Percentiles rank a stretch among this genome's conserved stretches.
These are phyloP conservation scores for Verasper variegatus DNA, from an alignment of 2,113 vertebrate genomes.

Conservation along the genomic window DNA sequence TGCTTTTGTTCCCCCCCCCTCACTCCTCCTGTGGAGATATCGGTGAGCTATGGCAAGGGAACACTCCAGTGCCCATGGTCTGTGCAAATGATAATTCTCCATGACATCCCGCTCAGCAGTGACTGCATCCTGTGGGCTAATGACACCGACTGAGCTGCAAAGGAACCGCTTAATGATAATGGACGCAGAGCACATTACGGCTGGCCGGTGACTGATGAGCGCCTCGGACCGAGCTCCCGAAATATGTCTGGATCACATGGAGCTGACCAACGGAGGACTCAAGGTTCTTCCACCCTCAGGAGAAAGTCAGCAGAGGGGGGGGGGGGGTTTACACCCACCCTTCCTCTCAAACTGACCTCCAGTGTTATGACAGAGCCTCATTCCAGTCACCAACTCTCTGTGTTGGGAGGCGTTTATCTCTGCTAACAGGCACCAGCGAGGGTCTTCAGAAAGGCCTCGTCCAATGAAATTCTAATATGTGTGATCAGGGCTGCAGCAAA, in stretches of 20 bases:
- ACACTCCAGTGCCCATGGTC: constrained; percentile 56
- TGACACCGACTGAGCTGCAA: constrained; percentile 62
- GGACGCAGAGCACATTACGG: constrained; percentile 46
- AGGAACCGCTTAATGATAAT: constrained; percentile 63
- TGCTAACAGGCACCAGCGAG: neutral
- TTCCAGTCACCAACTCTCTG: neutral
- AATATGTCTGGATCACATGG: constrained; percentile 31
- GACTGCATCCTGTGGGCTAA: constrained; percentile 72
- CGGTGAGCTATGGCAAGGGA: constrained; percentile 35
- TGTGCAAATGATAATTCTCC: constrained; percentile 70
- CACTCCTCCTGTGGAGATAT: constrained; percentile 34
- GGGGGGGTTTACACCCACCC: no score
- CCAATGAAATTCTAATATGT: neutral
- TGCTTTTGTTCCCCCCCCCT: constrained; percentile 30
- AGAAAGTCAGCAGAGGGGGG: neutral
- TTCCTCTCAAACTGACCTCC: no score
- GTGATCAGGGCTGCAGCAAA: neutral
- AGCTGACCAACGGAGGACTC: constrained; percentile 8
- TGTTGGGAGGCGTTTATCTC: neutral
- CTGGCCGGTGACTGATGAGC: constrained; percentile 41
- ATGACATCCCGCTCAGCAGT: constrained; percentile 59
- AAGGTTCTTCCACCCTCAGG: neutral
- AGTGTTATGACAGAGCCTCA: no score
- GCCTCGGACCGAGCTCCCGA: neutral
- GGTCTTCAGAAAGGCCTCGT: neutral